Conservation (phyloP, 1,140 invertebrate genomes). For the Lamellibrachia luymesi region DNA sequence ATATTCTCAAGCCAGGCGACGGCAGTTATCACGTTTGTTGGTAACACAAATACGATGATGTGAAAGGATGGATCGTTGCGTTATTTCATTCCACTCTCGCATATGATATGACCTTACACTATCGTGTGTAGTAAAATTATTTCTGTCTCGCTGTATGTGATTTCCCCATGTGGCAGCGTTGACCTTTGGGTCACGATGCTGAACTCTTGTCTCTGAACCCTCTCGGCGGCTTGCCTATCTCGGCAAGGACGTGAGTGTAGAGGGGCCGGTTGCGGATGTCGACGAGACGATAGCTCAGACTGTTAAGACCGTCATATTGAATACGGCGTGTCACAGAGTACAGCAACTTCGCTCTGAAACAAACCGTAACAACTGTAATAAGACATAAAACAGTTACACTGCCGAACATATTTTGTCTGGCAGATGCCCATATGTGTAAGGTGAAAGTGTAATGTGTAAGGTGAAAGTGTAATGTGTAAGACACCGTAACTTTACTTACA, state of each 20-base stretch:
- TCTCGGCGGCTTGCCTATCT: conserved; percentile 57
- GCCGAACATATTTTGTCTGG: too few species aligned
- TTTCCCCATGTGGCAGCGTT: background rate
- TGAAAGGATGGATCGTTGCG: background rate
- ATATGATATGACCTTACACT: conserved; percentile 8
- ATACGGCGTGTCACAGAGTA: conserved; percentile 58
- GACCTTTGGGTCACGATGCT: background rate
- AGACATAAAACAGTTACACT: too few species aligned
- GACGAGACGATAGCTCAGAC: conserved; percentile 56
- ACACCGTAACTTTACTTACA: too few species aligned
- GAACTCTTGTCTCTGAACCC: conserved; percentile 31
- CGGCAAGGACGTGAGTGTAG: conserved; percentile 59
- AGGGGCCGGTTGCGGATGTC: conserved; percentile 44
- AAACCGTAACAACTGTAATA: background rate
- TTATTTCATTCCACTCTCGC: background rate
- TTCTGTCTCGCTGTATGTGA: background rate
- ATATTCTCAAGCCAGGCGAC: background rate
- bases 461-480: too few species aligned
- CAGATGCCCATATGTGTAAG: too few species aligned
- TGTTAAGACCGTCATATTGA: conserved; percentile 61
- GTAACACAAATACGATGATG: background rate
- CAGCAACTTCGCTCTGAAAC: conserved; percentile 54
- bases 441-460: too few species aligned
- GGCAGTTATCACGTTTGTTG: background rate
- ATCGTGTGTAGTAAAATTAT: background rate